Base-by-base conservation (phyloP, 2,797 vertebrate species). In the Pseudomugil gertrudae region DNA sequence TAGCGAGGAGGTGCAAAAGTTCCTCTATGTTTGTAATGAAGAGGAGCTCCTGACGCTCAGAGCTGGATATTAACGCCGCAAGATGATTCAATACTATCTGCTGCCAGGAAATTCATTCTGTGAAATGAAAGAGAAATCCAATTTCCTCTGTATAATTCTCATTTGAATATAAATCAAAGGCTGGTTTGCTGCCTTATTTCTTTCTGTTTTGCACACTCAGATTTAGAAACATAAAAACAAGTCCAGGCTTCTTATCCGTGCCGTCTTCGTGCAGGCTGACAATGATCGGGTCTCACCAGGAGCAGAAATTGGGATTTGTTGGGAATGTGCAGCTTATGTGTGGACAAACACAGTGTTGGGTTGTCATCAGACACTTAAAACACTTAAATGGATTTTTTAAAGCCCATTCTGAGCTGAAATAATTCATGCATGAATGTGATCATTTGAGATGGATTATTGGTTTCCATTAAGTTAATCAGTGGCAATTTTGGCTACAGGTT, bases 91-190 rank as follows among this genome's bases (percentile, higher is more conserved):
- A 86, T 74, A 77, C 60, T 15, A 81, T 86, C 79, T 73, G 80
- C 84, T 69, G 75, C 76, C 75, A 85, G 85, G 79, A 89, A 85
- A 86, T 86, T 76, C 78, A 76, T 89, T 86, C 72, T 85, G 72
- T 69, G 66, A 84, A 87, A 89, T 88, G 82, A 86, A 87, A 87
- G 75, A 74, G 71, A 80, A 90, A 89, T 89, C 88, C 87, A 88
- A 88, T 91, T 91, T 87, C 89, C 87, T 69, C 61, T 76, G 75
- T 86, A 84, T 81, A 84, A 77, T 69, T 73, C 83, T 87, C 84
- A 89, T 88, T 88, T 89, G 81, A 88, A 88, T 89, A 83, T 87
- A 89, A 86, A 90, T 88, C 85, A 86, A 76, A 83, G 63, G 69
- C 65, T 67, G 71, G 40, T 80, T 79, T 80, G 66, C 74, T 53